A percentile compares a stretch with the other conserved stretches of the same genome.
Conservation (phyloP, 2,797 vertebrate genomes). For the Enteromius afrohamiltoni region DNA sequence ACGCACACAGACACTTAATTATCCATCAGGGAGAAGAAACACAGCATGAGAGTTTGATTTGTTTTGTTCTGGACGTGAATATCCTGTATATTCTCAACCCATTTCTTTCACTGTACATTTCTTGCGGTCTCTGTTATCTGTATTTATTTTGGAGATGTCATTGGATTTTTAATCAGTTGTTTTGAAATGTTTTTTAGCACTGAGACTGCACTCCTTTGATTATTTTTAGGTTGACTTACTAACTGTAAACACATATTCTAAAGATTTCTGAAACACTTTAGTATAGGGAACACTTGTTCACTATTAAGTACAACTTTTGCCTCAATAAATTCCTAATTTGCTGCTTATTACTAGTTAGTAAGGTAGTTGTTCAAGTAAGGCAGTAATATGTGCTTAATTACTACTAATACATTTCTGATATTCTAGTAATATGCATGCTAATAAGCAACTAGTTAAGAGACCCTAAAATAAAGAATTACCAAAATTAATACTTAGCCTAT, state of each 20-base stretch:
- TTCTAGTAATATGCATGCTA: too few relatives aligned
- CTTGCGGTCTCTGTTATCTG: neutral
- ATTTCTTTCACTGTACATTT: neutral
- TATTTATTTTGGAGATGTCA: neutral
- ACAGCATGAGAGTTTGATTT: conserved; percentile 7
- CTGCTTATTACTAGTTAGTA: too few relatives aligned
- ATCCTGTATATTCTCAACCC: neutral
- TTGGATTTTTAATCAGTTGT: neutral
- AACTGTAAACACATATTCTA: neutral
- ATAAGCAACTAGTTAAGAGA: too few relatives aligned
- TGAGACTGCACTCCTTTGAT: neutral
- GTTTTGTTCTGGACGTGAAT: neutral
- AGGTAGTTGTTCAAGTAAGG: too few relatives aligned
- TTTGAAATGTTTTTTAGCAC: neutral
- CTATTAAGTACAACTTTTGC: too few relatives aligned
- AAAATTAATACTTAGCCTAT: neutral
- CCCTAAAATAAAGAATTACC: too few relatives aligned
- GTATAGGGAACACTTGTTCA: too few relatives aligned
- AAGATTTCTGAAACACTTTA: neutral
- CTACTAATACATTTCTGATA: too few relatives aligned
- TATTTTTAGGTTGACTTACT: neutral
- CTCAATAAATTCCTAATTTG: too few relatives aligned
- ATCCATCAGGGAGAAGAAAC: conserved; percentile 6
- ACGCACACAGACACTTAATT: neutral
- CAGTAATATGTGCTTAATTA: too few relatives aligned